Percentiles rank a stretch among this genome's conserved stretches.
phyloP scores from a whole-genome alignment of 2,888 invertebrate genomes.

The Heterodera filipjevi region DNA sequence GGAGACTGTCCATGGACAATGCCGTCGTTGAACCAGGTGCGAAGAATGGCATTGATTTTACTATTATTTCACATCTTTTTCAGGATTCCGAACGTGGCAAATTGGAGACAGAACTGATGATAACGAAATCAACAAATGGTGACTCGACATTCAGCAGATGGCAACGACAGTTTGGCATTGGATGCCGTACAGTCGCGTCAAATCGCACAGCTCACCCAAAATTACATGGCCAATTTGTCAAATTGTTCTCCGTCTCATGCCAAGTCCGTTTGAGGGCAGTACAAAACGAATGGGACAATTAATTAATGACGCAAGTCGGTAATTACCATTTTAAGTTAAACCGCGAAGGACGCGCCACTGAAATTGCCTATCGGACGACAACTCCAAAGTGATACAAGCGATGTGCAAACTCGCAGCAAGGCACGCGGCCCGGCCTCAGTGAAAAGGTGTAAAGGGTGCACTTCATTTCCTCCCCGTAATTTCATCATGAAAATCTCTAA shows the following conservation, averaged over 20 bases:
- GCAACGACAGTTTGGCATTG: not conserved
- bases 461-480: too few relatives aligned
- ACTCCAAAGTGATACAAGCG: constrained; percentile 36
- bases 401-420: constrained; percentile 52
- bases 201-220: not conserved
- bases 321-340: constrained; percentile 7
- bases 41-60: not conserved
- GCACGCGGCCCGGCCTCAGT: constrained; percentile 43
- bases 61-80: constrained; percentile 17
- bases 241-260: constrained; percentile 52
- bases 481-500: too few relatives aligned
- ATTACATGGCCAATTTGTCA: constrained; percentile 45
- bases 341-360: constrained; percentile 45
- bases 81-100: constrained; percentile 43
- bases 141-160: not conserved
- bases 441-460: too few relatives aligned
- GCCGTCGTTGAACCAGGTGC: constrained; percentile 49
- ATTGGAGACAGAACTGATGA: constrained; percentile 48
- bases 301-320: too few relatives aligned
- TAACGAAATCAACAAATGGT: constrained; percentile 50
- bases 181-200: constrained; percentile 9
- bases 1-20: constrained; percentile 46
- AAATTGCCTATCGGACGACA: constrained; percentile 48
- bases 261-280: constrained; percentile 43
- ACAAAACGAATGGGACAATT: not conserved